Base-by-base conservation (phyloP, 2,888 invertebrate genomes). In the Leptinotarsa haldemani region DNA sequence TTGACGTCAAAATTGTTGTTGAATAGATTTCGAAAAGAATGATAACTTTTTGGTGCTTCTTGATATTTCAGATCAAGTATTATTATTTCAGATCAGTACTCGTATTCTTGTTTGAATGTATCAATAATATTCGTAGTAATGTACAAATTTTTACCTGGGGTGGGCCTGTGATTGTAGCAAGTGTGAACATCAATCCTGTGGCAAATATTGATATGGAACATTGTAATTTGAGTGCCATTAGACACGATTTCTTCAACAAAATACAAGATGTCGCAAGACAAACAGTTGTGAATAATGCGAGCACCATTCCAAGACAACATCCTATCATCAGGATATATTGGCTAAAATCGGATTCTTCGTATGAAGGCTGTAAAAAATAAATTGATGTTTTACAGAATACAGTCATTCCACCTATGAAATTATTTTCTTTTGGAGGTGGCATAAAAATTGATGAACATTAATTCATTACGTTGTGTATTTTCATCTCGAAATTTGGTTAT, bases 141-240 rank as follows among this genome's bases (percentile, higher is more conserved):
- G 40, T 40, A 40, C 30, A 30, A 40, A 40, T 40, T 40, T 40
- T 88, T 84, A 90, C 90, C 85, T 87, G 83, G 40, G 89, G 87
- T 68, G 90, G 83, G 82, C 88, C 88, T 78, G 88, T 88, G 58
- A 89, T 84, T 67, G 89, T 87, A 46, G 90, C 90, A 73, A 90
- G 83, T 68, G 89, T 82, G 81, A 90, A 90, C 69, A 90, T 91
- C 5, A 92, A 89, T 91, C 94, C 94, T 66, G 93, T 91, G 83
- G 93, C 93, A 53, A 93, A 91, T 71, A 94, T 88, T 16, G 93
- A 91, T 2, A 91, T 89, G 81, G 92, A 92, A 83, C 92, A 93
- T 84, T 93, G 93, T 80, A 93, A 88, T 86, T 93, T 93, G 66
- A 93, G 88, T 85, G 92, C 92, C 77, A 91, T 90, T 53, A 92